These are phyloP conservation scores for Eupristina koningsbergeri DNA, from an alignment of 1,140 invertebrate genomes.

Conservation along the genomic window DNA sequence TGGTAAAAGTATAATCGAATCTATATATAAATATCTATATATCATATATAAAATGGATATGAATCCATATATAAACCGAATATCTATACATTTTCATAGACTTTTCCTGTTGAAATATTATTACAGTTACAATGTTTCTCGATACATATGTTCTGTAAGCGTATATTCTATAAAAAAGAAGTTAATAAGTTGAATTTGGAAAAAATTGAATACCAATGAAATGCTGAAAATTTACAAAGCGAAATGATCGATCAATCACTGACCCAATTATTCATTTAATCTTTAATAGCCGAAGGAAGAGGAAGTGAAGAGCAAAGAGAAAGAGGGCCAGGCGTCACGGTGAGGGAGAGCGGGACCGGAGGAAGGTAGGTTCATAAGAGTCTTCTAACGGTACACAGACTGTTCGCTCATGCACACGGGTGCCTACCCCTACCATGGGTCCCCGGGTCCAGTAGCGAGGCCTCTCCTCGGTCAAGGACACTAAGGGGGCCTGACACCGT, in stretches of 20 bases:
- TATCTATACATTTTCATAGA: background rate
- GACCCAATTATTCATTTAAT: constrained; percentile 11
- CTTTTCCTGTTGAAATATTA: background rate
- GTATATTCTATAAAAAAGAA: background rate
- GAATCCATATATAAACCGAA: background rate
- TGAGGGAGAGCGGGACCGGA: no score
- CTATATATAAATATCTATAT: no score
- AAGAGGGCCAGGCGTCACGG: background rate
- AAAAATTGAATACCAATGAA: background rate
- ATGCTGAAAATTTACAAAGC: background rate
- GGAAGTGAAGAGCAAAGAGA: background rate
- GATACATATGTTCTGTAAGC: background rate
- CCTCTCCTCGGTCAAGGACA: constrained; percentile 67
- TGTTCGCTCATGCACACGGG: background rate
- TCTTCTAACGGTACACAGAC: constrained; percentile 52
- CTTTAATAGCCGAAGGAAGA: background rate
- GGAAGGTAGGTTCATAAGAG: constrained; percentile 52
- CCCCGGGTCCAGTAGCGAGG: background rate
- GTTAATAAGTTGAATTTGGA: background rate
- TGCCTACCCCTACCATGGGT: background rate
- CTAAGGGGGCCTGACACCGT: constrained; percentile 10
- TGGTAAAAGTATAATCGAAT: no score
- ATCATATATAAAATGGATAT: no score
- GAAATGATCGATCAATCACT: constrained; percentile 8
- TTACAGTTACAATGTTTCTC: background rate